Evolutionary conservation across 2,888 invertebrate species (phyloP), one percentile per base, ranked within the genome.

Genomic region (Eristalinus aeneus): DNA sequence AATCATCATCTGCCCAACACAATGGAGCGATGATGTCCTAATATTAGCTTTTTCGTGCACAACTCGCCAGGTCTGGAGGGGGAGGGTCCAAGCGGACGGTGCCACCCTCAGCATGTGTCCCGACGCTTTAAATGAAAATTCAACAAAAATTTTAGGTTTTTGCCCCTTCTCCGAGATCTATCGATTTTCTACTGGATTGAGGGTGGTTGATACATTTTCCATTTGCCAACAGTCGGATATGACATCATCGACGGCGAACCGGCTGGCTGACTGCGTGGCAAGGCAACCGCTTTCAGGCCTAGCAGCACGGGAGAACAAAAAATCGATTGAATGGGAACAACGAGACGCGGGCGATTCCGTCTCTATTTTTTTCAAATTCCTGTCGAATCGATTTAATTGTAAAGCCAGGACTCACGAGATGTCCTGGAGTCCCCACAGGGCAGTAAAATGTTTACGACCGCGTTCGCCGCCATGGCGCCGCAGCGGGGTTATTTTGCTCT

Each of bases 291-390:
- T 5, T 27, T 2, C 5, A 3, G 27, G 27, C 27, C 27, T 27
- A 67, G 22, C 12, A 12, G 31, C 3, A 10, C 34, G 61, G 75
- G 68, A 56, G 75, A 46, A 64, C 64, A 67, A 56, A 73, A 85
- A 80, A 85, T 85, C 85, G 85, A 85, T 85, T 58, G 58, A 68
- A 58, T 10, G 46, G 64, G 71, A 22, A 67, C 27, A 75, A 54
- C 20, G 11, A 27, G 20, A n/a, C 46, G 58, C 60, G 31, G 32
- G 2, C 27, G 46, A 36, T 20, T 20, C 67, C 6, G 61, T 73
- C 64, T 71, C 32, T 27, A 71, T 63, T 56, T 54, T 56, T 54
- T 60, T 68, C 61, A 58, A 77, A 73, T 68, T 73, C 58, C 61
- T 54, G 67, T 73, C 63, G 11, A 64, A 58, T 71, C 74, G 78